Percentiles rank a stretch among this genome's conserved stretches.
These are phyloP conservation scores for Argyra leucocephala DNA, from an alignment of 2,888 invertebrate genomes.

Conservation along the genomic window DNA sequence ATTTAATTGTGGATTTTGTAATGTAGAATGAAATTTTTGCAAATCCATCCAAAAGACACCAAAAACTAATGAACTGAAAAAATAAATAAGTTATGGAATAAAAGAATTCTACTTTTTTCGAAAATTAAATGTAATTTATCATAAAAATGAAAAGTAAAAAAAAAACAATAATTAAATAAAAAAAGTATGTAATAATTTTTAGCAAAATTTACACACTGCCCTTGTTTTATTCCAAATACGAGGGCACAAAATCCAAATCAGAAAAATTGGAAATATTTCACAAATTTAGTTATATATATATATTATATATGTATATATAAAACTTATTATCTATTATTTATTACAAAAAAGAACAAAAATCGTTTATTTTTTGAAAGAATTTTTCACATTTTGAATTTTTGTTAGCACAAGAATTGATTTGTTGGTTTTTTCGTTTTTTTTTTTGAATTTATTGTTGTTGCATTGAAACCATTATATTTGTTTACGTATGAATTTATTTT, in stretches of 20 bases:
- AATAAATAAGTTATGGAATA: neutral
- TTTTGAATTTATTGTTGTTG: no score
- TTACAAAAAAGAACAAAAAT: no score
- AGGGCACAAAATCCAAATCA: neutral
- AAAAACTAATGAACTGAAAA: neutral
- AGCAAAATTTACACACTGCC: neutral
- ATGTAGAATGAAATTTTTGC: neutral
- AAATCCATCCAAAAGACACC: neutral
- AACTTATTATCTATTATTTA: no score
- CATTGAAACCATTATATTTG: no score
- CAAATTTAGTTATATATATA: no score
- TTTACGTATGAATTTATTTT: no score
- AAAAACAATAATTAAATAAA: neutral
- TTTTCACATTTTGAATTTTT: no score
- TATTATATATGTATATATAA: no score
- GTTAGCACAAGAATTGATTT: no score
- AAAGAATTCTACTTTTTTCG: neutral
- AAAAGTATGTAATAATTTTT: neutral
- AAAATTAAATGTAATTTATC: constrained; percentile 1
- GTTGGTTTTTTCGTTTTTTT: no score
- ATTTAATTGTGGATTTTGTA: neutral
- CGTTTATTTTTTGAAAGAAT: no score
- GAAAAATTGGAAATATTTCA: no score
- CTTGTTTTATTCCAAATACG: neutral
- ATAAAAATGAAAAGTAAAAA: neutral